phyloP scores from a whole-genome alignment of 2,888 invertebrate genomes.

The Rhingia campestris region DNA sequence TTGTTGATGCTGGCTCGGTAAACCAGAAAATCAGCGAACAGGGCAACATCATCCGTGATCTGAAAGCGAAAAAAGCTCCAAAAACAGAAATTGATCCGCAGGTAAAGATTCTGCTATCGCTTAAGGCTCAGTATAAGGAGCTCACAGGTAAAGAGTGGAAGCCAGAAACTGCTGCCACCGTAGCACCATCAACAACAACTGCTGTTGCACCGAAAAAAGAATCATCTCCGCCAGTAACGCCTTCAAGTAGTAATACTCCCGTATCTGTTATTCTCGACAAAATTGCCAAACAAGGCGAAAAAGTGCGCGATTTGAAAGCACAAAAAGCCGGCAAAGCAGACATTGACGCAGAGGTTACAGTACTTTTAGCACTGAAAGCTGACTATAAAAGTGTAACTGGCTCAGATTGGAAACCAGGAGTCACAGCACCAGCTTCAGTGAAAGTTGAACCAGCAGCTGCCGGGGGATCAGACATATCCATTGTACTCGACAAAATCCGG shows the following conservation, averaged over 20 bases:
- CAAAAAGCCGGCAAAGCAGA: conserved; percentile 87
- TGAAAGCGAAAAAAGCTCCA: conserved; percentile 84
- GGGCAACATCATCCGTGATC: conserved; percentile 85
- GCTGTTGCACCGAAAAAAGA: neutral
- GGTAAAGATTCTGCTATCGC: conserved; percentile 83
- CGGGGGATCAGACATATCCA: conserved; percentile 68
- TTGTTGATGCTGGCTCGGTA: conserved; percentile 52
- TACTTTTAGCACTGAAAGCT: conserved; percentile 87
- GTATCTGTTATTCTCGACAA: conserved; percentile 75
- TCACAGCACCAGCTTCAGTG: conserved; percentile 75
- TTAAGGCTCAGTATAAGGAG: conserved; percentile 86
- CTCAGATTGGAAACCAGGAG: conserved; percentile 84
- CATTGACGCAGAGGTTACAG: conserved; percentile 85
- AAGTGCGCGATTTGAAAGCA: conserved; percentile 89
- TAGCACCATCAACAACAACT: neutral
- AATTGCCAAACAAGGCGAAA: conserved; percentile 87
- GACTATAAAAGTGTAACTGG: conserved; percentile 90
- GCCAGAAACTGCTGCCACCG: conserved; percentile 76
- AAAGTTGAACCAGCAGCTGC: conserved; percentile 55
- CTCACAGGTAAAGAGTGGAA: conserved; percentile 83
- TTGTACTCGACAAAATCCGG: conserved; percentile 83
- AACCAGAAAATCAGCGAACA: conserved; percentile 84
- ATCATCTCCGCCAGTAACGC: neutral
- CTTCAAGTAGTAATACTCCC: conserved; percentile 5
- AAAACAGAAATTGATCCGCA: conserved; percentile 83